phyloP scores from a whole-genome alignment of 2,888 invertebrate genomes.

The Agrotis clavis region DNA sequence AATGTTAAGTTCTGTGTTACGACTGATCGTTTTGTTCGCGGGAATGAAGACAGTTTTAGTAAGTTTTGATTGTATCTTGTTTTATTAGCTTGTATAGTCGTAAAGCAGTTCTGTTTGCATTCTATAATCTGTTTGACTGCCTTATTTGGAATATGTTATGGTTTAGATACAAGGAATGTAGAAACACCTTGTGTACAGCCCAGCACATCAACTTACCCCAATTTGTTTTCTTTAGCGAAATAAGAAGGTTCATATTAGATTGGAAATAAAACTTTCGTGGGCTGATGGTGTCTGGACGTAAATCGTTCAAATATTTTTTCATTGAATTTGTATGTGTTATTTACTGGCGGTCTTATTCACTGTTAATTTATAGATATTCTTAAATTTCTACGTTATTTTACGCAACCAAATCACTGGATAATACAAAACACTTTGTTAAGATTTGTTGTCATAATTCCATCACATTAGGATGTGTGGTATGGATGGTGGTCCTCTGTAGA shows the following conservation, averaged over 20 bases:
- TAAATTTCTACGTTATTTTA: neutral
- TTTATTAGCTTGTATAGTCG: constrained; percentile 23
- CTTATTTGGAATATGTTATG: neutral
- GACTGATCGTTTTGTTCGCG: constrained; percentile 37
- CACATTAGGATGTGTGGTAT: no score
- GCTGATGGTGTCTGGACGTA: neutral
- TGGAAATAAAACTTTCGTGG: no score
- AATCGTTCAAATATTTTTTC: neutral
- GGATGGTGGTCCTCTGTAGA: no score
- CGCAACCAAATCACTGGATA: neutral
- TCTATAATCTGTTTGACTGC: constrained; percentile 13
- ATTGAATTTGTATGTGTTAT: neutral
- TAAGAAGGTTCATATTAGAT: no score
- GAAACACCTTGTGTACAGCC: neutral
- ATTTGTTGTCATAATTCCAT: neutral
- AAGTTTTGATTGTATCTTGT: constrained; percentile 37
- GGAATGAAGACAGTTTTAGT: constrained; percentile 29
- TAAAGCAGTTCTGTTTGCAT: constrained; percentile 1
- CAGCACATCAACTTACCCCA: no score
- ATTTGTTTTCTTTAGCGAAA: no score
- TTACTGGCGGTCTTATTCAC: no score
- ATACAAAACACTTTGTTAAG: neutral
- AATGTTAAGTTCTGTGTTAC: constrained; percentile 45
- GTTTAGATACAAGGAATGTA: neutral
- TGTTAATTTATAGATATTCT: no score